Evolutionary conservation across 2,888 invertebrate species (phyloP), one percentile per base, ranked within the genome.

Genomic region (Tholera decimalis): DNA sequence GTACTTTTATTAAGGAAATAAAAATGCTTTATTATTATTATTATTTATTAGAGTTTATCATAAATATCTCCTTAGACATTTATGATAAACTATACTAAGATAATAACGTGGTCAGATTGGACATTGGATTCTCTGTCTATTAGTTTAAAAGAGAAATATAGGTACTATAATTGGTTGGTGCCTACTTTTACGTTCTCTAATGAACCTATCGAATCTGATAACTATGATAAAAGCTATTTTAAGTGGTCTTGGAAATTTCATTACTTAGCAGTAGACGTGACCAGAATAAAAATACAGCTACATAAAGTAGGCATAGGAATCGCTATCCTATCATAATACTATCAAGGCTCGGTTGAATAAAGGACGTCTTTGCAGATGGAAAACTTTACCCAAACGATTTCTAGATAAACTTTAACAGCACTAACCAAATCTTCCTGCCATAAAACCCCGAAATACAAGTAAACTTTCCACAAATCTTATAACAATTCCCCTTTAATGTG

Each of bases 401-500:
- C 35, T 13, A 53, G 68, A 68, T 68, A 68, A 72, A 55, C 70
- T 60, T n/a, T n/a, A 22, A 43, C 22, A 28, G 26, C 20, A 28
- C 41, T 37, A 46, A 41, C 37, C 33, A 39, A 35, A 56, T 56
- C 44, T 54, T 44, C 11, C 13, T 22, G 15, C 56, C 11, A 49
- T 68, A 69, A 69, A 67, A 64, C n/a, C 33, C 26, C 4, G 22
- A 65, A 28, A 46, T 49, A 43, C 20, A 43, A 68, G 50, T 22
- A 39, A 57, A 60, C 51, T 26, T 18, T 51, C 18, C 11, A 20
- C 20, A 53, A 73, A 58, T 44, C 44, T 55, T 41, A 50, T 37
- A 68, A 73, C 55, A 51, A 62, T 51, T 41, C 56, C 37, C 24
- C 63, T 47, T 46, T 33, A 43, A 35, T 46, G n/a, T 26, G 20